Evolutionary conservation across 2,888 invertebrate species (phyloP).

Genomic region (Sacculina carcini): DNA sequence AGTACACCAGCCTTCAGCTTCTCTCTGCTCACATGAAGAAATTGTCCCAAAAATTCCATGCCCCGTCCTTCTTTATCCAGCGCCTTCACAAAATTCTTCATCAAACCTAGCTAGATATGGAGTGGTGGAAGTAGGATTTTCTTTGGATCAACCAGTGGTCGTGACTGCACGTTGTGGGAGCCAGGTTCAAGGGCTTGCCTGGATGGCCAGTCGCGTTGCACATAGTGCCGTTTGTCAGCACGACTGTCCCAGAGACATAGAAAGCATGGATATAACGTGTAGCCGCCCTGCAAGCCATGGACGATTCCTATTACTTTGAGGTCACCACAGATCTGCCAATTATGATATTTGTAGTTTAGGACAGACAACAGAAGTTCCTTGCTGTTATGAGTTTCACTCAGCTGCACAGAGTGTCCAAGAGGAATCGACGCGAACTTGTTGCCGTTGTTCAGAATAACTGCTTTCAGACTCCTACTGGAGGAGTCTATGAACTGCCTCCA

Average conservation of each 20-base stretch:
- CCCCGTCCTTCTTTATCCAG: too few species aligned
- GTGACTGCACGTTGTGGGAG: neutral
- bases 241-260: conserved; percentile 1
- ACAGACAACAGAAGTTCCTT: neutral
- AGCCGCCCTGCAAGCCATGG: neutral
- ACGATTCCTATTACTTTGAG: conserved; percentile 3
- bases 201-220: neutral
- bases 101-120: neutral
- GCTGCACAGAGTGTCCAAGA: neutral
- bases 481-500: neutral
- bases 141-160: neutral
- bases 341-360: neutral
- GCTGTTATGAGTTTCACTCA: neutral
- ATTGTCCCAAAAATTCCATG: too few species aligned
- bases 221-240: neutral
- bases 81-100: too few species aligned
- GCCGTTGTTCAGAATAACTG: neutral
- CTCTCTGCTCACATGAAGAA: neutral
- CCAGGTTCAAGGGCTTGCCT: neutral
- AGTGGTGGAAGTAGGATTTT: neutral
- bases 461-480: neutral
- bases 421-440: neutral
- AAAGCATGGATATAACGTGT: neutral
- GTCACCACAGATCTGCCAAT: conserved; percentile 1
- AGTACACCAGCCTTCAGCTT: neutral